Base-by-base conservation (phyloP, 2,113 vertebrate genomes). In the Anolis sagrei region DNA sequence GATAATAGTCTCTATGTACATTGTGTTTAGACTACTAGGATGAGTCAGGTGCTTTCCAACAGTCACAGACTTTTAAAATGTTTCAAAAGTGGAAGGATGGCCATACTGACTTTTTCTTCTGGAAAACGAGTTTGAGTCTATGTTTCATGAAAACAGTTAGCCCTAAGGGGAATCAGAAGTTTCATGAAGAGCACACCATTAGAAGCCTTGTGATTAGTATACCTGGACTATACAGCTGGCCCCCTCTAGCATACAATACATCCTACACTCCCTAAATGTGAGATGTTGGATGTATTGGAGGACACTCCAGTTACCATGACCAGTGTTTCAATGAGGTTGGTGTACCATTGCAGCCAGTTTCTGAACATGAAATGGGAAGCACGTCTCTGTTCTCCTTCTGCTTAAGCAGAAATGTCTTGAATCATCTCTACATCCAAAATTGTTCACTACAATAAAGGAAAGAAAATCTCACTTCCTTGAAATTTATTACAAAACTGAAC, bases 1-100 rank as follows among this genome's bases (percentile, higher is more conserved):
- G 0, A 34, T 25, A n/a, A 88, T 14, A 49, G 32, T 74, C 36
- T 75, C 25, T 72, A n/a, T 1, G 76, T 83, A 79, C 1, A 62
- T 6, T 54, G 7, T 51, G 27, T 92, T 89, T 85, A 87, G 89
- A 89, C 29, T 54, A 25, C 14, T 87, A 76, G 2, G 18, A 34
- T 83, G 44, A 49, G 16, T 73, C 36, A 51, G 32, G n/a, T 34
- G 68, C 7, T 21, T 25, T 25, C 48, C 58, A 51, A 32, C 14
- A 72, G 54, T 73, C 49, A 82, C 48, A 82, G 61, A n/a, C 14
- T 76, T 58, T 58, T 58, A 2, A 58, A 58, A 10, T 54, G 51
- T 54, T 54, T 54, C 10, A 54, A 58, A 58, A 58, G 54, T 58
- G 54, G 14, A 54, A 54, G 51, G 51, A 14, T 9, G 51, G 1